phyloP scores from a whole-genome alignment of 2,113 vertebrate genomes.

The Oryzias javanicus region DNA sequence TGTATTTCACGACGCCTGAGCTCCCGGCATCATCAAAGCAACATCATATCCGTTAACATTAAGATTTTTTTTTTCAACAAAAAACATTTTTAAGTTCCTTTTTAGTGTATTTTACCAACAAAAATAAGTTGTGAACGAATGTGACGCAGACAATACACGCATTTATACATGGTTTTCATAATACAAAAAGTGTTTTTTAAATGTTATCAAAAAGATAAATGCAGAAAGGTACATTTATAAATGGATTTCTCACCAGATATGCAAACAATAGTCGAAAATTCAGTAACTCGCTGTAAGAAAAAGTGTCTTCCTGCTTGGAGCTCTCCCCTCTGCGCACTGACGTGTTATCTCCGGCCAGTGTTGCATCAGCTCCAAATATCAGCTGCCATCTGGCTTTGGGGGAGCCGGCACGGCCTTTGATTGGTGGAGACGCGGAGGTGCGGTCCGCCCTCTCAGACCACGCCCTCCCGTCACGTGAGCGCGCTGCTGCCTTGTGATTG shows the following conservation, averaged over 20 bases:
- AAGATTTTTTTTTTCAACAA: background rate
- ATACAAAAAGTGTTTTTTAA: no score
- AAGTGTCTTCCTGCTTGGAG: constrained; percentile 4
- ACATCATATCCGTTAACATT: background rate
- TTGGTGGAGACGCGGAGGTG: constrained; percentile 76
- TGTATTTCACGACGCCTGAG: background rate
- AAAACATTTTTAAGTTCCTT: no score
- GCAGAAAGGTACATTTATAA: no score
- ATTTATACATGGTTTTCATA: no score
- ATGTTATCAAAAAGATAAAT: no score
- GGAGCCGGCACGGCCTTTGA: constrained; percentile 66
- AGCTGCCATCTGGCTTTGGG: constrained; percentile 47
- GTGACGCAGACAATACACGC: no score
- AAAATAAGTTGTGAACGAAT: no score
- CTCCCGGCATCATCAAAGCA: background rate
- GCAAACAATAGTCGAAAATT: no score
- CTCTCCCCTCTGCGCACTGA: constrained; percentile 5
- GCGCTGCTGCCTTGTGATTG: background rate
- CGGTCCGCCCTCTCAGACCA: constrained; percentile 54
- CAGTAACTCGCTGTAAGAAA: no score
- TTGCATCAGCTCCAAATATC: constrained; percentile 79
- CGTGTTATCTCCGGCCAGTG: constrained; percentile 41
- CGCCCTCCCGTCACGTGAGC: constrained; percentile 25
- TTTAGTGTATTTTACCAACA: no score
- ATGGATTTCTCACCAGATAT: no score